Evolutionary conservation across 2,888 invertebrate species (phyloP).

Genomic region (Silvanus unidentatus): DNA sequence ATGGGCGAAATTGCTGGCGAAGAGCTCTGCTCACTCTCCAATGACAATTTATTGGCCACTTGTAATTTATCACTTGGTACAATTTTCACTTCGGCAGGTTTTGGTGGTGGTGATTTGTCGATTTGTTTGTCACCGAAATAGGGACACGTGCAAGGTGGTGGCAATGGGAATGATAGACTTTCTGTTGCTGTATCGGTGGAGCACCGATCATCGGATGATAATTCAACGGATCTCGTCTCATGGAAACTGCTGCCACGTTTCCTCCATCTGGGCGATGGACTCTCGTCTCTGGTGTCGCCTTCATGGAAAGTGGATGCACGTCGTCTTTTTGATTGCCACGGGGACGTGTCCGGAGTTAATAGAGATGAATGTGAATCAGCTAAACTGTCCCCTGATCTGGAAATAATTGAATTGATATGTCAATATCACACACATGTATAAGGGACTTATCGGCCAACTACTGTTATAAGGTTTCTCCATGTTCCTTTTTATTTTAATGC

Average conservation of each 20-base stretch:
- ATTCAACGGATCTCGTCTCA: slow-evolving; percentile 33
- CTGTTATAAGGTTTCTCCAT: no score
- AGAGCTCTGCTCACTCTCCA: slow-evolving; percentile 30
- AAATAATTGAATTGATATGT: slow-evolving; percentile 10
- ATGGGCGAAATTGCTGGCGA: slow-evolving; percentile 43
- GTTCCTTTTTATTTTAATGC: no score
- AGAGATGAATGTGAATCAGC: slow-evolving; percentile 39
- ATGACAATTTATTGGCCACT: slow-evolving; percentile 21
- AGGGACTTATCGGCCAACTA: no score
- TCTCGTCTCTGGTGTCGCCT: slow-evolving; percentile 42
- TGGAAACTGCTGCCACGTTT: slow-evolving; percentile 50
- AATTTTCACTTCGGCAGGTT: slow-evolving; percentile 52
- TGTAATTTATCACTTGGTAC: slow-evolving; percentile 38
- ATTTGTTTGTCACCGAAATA: slow-evolving; percentile 68
- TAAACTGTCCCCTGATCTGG: slow-evolving; percentile 34
- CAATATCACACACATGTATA: no score
- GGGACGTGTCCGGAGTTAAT: slow-evolving; percentile 32
- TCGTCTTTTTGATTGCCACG: slow-evolving; percentile 38
- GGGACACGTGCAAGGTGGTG: slow-evolving; percentile 75
- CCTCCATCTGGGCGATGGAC: slow-evolving; percentile 42
- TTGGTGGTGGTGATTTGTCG: slow-evolving; percentile 45
- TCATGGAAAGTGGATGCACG: slow-evolving; percentile 51
- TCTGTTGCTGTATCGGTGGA: slow-evolving; percentile 34
- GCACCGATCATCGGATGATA: slow-evolving; percentile 39
- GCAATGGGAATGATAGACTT: slow-evolving; percentile 50